phyloP scores from a whole-genome alignment of 2,113 vertebrate species.

The Heliornis fulica region DNA sequence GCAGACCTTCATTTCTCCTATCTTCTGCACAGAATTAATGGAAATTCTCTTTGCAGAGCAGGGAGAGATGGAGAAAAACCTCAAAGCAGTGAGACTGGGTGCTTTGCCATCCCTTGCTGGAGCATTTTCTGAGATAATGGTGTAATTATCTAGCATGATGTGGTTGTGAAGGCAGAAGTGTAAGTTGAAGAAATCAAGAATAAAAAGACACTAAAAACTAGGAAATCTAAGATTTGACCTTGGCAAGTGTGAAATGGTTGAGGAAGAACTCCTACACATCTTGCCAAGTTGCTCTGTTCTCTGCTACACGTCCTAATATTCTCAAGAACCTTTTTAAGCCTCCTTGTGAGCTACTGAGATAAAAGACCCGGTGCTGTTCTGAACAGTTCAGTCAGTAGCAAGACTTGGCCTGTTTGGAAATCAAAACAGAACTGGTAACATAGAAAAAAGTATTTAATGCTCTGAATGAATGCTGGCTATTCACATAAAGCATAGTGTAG shows the following conservation, averaged over 20 bases:
- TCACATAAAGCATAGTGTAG: neutral
- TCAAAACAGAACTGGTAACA: neutral
- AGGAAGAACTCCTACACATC: neutral
- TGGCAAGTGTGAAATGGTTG: neutral
- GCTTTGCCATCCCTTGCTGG: neutral
- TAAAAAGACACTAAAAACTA: neutral
- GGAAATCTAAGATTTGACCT: neutral
- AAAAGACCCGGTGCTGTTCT: neutral
- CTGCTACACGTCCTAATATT: neutral
- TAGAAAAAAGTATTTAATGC: neutral
- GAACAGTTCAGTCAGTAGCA: neutral
- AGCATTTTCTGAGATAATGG: neutral
- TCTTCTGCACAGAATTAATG: neutral
- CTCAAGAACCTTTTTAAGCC: neutral
- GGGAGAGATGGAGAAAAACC: neutral
- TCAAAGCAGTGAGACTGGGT: neutral
- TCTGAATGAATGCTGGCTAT: neutral
- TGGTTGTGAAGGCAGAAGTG: neutral
- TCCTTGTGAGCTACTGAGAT: neutral
- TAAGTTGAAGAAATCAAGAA: neutral
- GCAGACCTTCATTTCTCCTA: neutral
- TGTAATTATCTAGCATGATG: neutral
- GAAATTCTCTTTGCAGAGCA: neutral
- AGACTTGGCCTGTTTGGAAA: neutral
- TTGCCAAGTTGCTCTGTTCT: neutral